phyloP scores from a whole-genome alignment of 2,113 vertebrate species.

The Monopterus albus region DNA sequence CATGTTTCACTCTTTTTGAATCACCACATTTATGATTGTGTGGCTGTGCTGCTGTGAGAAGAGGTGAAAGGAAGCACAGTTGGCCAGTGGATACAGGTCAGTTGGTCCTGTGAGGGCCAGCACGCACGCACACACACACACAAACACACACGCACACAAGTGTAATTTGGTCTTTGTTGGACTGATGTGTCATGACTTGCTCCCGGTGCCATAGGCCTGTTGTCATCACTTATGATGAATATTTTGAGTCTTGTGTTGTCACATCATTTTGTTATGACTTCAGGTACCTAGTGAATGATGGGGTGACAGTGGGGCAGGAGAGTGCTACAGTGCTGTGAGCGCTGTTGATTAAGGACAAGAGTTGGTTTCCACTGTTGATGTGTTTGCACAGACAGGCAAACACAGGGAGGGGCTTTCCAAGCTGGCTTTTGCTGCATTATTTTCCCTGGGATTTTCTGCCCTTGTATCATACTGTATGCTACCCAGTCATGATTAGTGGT shows the following conservation, averaged over 20 bases:
- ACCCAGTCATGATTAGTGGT: slow-evolving; percentile 52
- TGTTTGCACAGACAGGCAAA: slow-evolving; percentile 56
- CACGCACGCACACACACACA: slow-evolving; percentile 16
- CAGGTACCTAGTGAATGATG: slow-evolving; percentile 56
- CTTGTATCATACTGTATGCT: slow-evolving; percentile 60
- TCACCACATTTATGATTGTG: slow-evolving; percentile 62
- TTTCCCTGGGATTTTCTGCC: slow-evolving; percentile 68
- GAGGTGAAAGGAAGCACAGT: slow-evolving; percentile 85
- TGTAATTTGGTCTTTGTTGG: slow-evolving; percentile 51
- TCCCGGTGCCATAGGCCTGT: slow-evolving; percentile 68
- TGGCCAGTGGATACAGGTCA: slow-evolving; percentile 90
- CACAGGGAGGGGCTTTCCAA: slow-evolving; percentile 78
- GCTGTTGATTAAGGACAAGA: slow-evolving; percentile 55
- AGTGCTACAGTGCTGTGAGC: slow-evolving; percentile 20
- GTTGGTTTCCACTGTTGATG: slow-evolving; percentile 55
- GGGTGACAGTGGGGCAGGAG: slow-evolving; percentile 18
- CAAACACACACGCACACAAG: slow-evolving; percentile 25
- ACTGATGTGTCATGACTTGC: slow-evolving; percentile 77
- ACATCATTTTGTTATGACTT: slow-evolving; percentile 42
- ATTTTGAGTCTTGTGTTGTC: slow-evolving; percentile 50
- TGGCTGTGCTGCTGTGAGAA: slow-evolving; percentile 67
- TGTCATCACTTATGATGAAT: slow-evolving; percentile 50
- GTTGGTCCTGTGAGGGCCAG: slow-evolving; percentile 82
- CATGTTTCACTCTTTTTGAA: slow-evolving; percentile 68
- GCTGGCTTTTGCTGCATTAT: slow-evolving; percentile 76